phyloP scores from a whole-genome alignment of 1,140 invertebrate genomes.

The Adelges cooleyi region DNA sequence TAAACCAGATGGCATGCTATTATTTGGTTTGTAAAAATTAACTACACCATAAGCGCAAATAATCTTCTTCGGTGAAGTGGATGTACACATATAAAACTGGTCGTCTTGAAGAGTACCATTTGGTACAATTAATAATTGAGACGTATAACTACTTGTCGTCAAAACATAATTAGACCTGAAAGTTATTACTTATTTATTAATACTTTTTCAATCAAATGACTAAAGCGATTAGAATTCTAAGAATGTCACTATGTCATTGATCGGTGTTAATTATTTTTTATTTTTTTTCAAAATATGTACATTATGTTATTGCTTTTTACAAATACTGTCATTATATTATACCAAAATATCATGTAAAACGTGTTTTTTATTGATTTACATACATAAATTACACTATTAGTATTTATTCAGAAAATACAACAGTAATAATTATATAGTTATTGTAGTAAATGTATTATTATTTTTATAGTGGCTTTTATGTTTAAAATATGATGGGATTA shows the following conservation, averaged over 20 bases:
- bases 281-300: neutral
- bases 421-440: too few species aligned
- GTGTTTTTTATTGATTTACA: too few species aligned
- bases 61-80: neutral
- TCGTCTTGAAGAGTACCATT: neutral
- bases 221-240: neutral
- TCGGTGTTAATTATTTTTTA: neutral
- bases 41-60: conserved; percentile 9
- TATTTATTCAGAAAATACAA: too few species aligned
- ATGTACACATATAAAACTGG: conserved; percentile 6
- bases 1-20: too few species aligned
- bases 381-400: too few species aligned
- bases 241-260: neutral
- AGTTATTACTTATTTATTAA: neutral
- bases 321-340: too few species aligned
- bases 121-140: conserved; percentile 7
- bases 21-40: too few species aligned
- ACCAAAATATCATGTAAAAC: too few species aligned
- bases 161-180: neutral
- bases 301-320: neutral
- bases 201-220: too few species aligned
- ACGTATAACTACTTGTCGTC: neutral
- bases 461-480: too few species aligned
- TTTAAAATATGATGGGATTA: too few species aligned
- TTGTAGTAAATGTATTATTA: too few species aligned